Base-by-base conservation (phyloP, 2,113 vertebrate species). In the Bubo blakistoni region DNA sequence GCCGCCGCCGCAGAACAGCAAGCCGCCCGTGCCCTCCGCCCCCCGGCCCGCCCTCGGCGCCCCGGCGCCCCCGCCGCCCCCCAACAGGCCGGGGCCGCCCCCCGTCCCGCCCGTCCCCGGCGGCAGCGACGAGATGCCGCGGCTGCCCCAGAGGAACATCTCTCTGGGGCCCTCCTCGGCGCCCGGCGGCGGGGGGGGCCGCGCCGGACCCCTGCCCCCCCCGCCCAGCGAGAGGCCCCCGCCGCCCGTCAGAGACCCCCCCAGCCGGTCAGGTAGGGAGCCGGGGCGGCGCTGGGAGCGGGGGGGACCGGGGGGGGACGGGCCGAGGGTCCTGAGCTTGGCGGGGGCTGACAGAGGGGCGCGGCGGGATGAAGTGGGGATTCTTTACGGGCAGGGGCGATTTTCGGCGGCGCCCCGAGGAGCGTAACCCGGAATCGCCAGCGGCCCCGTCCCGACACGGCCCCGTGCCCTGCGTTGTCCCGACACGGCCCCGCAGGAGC, bases 161-260 rank as follows among this genome's bases (percentile, higher is more conserved):
- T 99, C 99, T 4, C 98, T 99, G 86, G 98, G 97, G 38, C 80
- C 98, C 22, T 93, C 97, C 24, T 52, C 96, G 36, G 95, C 98
- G 8, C 85, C 98, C 51, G 81, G 96, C 10, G 12, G 97, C 97
- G 55, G 76, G 84, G 3, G 95, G 0, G 97, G 96, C 11, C 98
- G 99, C 2, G 85, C 98, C 2, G 99, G 99, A 32, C 98, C 98
- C 34, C 98, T 99, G 38, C 99, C 99, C 52, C 99, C 99, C 2
- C 99, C 99, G 24, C 99, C 99, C 80, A 98, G 80, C 20, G 99
- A 99, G 97, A 98, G 99, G 22, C 99, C 99, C 2, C 99, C 99
- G 2, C 98, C 99, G 58, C 98, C 99, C 7, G 98, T 98, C 70
- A 98, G 98, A 93, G 99, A 98, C 87, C 98, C 98, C 3, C 97